A percentile compares a stretch with the other conserved stretches of the same genome.
phyloP scores from a whole-genome alignment of 2,113 vertebrate genomes.

The Osmerus mordax region DNA sequence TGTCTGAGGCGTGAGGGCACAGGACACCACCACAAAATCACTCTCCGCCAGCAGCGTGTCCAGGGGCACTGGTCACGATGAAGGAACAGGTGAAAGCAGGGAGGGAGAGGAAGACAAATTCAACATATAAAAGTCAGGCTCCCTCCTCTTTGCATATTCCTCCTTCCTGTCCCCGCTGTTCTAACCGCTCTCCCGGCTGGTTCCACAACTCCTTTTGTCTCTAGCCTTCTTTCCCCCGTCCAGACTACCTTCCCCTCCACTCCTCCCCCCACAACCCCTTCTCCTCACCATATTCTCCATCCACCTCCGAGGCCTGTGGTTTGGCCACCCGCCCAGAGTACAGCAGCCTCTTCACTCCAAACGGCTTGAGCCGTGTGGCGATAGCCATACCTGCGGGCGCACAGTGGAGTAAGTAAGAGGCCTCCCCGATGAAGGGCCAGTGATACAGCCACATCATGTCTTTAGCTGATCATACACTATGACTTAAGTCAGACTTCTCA shows the following conservation, averaged over 20 bases:
- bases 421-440: no score
- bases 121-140: neutral
- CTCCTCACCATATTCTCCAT: constrained; percentile 75
- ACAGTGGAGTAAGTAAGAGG: neutral
- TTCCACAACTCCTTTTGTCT: neutral
- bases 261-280: neutral
- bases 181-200: no score
- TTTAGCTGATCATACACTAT: no score
- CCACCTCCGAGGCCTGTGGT: constrained; percentile 63
- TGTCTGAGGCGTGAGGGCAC: constrained; percentile 64
- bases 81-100: neutral
- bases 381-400: constrained; percentile 72
- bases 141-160: neutral
- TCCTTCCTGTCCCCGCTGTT: neutral
- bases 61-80: constrained; percentile 54
- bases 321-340: constrained; percentile 73
- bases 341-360: constrained; percentile 75
- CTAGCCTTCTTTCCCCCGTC: neutral
- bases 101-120: neutral
- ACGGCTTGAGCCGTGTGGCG: constrained; percentile 70
- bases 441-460: neutral
- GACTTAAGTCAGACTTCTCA: neutral
- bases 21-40: constrained; percentile 59
- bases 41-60: constrained; percentile 59
- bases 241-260: neutral